A percentile compares a stretch with the other conserved stretches of the same genome.
These are phyloP conservation scores for Sula dactylatra DNA, from an alignment of 2,113 vertebrate species.

Conservation along the genomic window DNA sequence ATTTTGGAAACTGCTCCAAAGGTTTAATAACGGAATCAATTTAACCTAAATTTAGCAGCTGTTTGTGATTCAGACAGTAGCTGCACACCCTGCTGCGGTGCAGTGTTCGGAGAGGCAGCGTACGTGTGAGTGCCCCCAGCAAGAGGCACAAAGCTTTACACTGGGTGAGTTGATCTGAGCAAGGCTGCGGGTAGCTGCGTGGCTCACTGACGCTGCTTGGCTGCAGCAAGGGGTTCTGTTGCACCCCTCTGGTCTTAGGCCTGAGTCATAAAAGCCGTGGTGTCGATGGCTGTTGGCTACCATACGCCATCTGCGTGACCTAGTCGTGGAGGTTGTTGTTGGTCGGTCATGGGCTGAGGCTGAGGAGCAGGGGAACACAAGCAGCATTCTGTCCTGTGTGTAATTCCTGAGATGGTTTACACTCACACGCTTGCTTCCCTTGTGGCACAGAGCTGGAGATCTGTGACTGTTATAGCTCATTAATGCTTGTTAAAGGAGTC, in stretches of 20 bases:
- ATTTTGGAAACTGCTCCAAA: background rate
- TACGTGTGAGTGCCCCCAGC: background rate
- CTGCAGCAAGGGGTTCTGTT: no score
- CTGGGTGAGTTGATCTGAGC: no score
- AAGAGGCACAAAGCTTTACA: background rate
- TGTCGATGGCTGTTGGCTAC: background rate
- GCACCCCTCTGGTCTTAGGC: background rate
- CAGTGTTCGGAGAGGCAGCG: background rate
- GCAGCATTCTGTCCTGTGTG: background rate
- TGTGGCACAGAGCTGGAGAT: background rate
- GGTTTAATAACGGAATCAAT: background rate
- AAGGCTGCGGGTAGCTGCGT: background rate
- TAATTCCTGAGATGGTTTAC: background rate
- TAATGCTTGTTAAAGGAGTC: background rate
- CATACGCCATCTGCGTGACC: fast-evolving
- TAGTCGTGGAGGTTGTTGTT: fast-evolving
- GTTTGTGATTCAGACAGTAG: background rate
- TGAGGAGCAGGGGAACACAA: fast-evolving
- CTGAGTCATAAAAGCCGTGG: fast-evolving
- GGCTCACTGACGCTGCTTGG: no score
- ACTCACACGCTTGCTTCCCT: fast-evolving
- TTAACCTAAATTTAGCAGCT: background rate
- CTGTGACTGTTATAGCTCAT: background rate
- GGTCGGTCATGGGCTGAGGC: background rate
- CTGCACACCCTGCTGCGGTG: background rate